Evolutionary conservation across 2,797 vertebrate genomes (phyloP).

Genomic region (Choloepus didactylus): DNA sequence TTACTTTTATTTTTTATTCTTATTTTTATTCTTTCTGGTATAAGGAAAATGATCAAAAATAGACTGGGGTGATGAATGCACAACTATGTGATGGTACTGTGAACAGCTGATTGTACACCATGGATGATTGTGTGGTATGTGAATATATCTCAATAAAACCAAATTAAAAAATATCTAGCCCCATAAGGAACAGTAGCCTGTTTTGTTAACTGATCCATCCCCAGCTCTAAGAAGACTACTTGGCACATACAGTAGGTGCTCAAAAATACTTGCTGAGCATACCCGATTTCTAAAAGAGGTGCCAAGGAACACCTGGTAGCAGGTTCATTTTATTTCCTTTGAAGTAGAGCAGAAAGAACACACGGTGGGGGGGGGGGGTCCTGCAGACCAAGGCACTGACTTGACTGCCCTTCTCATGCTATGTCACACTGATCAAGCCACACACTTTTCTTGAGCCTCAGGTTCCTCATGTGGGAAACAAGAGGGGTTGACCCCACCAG

Average conservation of each 20-base stretch:
- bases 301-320: not conserved
- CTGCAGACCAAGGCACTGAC: not conserved
- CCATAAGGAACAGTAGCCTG: not conserved
- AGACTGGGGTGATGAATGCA: too few relatives aligned
- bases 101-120: too few relatives aligned
- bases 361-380: fast-evolving
- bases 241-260: not conserved
- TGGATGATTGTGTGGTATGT: too few relatives aligned
- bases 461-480: not conserved
- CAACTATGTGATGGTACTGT: too few relatives aligned
- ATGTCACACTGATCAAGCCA: not conserved
- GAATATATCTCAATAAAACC: too few relatives aligned
- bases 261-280: not conserved
- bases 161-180: not conserved
- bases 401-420: not conserved
- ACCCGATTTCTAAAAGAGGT: not conserved
- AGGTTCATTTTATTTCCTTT: not conserved
- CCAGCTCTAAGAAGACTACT: not conserved
- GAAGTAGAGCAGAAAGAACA: not conserved
- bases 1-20: too few relatives aligned
- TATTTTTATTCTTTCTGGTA: too few relatives aligned
- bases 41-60: too few relatives aligned
- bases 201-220: not conserved
- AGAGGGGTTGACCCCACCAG: not conserved
- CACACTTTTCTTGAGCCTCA: not conserved